These are phyloP conservation scores for Holocentrus rufus DNA, from an alignment of 2,797 vertebrate species.

Conservation along the genomic window DNA sequence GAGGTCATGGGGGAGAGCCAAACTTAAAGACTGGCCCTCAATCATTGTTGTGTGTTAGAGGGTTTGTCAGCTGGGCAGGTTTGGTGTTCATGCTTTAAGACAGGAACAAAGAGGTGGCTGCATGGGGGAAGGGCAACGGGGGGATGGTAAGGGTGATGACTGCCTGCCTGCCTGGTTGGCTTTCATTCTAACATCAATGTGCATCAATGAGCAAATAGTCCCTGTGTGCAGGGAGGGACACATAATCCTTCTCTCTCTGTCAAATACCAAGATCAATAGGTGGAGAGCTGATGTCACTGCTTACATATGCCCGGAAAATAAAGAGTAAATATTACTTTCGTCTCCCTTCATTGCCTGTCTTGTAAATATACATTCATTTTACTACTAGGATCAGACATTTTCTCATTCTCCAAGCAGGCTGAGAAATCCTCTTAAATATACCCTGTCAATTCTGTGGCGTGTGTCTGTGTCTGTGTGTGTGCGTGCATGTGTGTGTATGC, in stretches of 20 bases:
- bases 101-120: slow-evolving; percentile 77
- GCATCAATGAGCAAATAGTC: slow-evolving; percentile 78
- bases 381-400: slow-evolving; percentile 58
- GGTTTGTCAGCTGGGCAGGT: slow-evolving; percentile 70
- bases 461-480: slow-evolving; percentile 4
- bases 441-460: slow-evolving; percentile 58
- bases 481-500: slow-evolving; percentile 12
- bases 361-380: slow-evolving; percentile 59
- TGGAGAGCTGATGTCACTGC: slow-evolving; percentile 57
- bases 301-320: slow-evolving; percentile 36
- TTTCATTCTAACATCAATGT: slow-evolving; percentile 79
- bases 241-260: slow-evolving; percentile 68
- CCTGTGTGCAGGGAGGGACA: slow-evolving; percentile 60
- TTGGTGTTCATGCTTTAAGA: slow-evolving; percentile 70
- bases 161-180: slow-evolving; percentile 61
- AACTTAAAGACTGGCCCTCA: slow-evolving; percentile 63
- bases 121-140: slow-evolving; percentile 67
- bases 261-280: slow-evolving; percentile 67
- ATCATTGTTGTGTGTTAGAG: slow-evolving; percentile 62
- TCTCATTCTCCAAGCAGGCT: slow-evolving; percentile 65
- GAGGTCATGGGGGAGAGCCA: slow-evolving; percentile 14
- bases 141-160: slow-evolving; percentile 70
- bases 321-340: slow-evolving; percentile 44
- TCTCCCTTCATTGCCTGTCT: slow-evolving; percentile 43
- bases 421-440: slow-evolving; percentile 77